These are phyloP conservation scores for Gambusia yucatana DNA, from an alignment of 2,797 vertebrate species.

Conservation along the genomic window DNA sequence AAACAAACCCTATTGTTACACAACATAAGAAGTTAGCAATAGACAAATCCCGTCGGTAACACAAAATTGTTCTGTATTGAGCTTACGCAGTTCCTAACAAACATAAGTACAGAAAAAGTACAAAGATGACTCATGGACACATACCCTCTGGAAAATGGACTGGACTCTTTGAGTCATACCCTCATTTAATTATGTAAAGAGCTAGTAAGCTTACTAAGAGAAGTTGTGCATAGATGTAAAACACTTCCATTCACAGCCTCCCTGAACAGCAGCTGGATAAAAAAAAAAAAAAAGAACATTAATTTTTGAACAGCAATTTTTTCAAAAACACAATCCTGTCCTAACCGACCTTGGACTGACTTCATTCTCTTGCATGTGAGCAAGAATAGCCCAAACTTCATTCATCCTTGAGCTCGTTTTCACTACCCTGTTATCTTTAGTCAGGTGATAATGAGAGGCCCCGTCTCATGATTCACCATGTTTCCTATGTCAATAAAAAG, in stretches of 20 bases:
- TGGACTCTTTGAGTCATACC: background rate
- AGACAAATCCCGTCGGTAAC: background rate
- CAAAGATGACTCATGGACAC: background rate
- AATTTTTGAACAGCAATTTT: background rate
- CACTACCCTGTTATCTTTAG: conserved; percentile 65
- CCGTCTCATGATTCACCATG: conserved; percentile 51
- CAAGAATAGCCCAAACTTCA: conserved; percentile 64
- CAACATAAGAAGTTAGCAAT: background rate
- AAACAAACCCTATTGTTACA: background rate
- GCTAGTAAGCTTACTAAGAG: background rate
- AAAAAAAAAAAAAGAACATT: background rate
- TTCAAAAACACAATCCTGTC: background rate
- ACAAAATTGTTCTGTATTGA: background rate
- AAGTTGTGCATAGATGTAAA: background rate
- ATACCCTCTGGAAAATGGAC: conserved; percentile 20
- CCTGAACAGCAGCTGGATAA: background rate
- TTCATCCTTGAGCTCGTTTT: conserved; percentile 59
- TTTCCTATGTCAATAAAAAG: conserved; percentile 59
- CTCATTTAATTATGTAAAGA: background rate
- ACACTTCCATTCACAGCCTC: background rate
- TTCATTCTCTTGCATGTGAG: conserved; percentile 30
- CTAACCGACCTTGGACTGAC: conserved; percentile 58
- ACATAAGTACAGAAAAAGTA: background rate
- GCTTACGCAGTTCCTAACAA: background rate
- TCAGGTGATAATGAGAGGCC: conserved; percentile 67